These are phyloP conservation scores for Vicugna pacos DNA, from an alignment of 2,113 vertebrate species.

Conservation along the genomic window DNA sequence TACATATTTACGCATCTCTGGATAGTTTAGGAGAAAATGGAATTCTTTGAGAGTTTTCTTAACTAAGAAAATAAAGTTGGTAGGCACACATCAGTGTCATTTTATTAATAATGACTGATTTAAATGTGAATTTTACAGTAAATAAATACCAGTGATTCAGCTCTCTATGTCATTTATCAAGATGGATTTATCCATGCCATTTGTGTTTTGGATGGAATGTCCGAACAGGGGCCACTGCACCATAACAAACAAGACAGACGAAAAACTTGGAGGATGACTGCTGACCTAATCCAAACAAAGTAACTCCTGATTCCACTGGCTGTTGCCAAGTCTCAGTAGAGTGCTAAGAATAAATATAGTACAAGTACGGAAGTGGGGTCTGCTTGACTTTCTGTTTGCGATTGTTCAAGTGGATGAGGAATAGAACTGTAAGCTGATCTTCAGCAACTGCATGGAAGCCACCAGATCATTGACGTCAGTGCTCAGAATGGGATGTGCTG, in stretches of 20 bases:
- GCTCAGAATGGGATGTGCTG: neutral
- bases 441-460: neutral
- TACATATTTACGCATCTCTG: neutral
- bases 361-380: neutral
- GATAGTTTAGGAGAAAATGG: neutral
- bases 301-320: slow-evolving; percentile 4
- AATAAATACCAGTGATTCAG: slow-evolving; percentile 44
- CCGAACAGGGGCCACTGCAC: neutral
- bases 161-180: neutral
- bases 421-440: neutral
- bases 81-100: neutral
- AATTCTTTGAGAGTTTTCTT: slow-evolving; percentile 16
- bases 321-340: slow-evolving; percentile 69
- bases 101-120: slow-evolving; percentile 36
- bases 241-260: neutral
- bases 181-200: slow-evolving; percentile 4
- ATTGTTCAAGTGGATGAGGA: neutral
- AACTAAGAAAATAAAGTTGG: slow-evolving; percentile 38
- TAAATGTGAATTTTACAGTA: slow-evolving; percentile 53
- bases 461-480: slow-evolving; percentile 52
- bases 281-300: slow-evolving; percentile 68
- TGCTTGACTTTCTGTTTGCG: slow-evolving; percentile 61
- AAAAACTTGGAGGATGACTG: slow-evolving; percentile 23
- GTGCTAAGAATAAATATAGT: slow-evolving; percentile 60
- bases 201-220: neutral